Evolutionary conservation across 2,888 invertebrate species (phyloP).

Genomic region (Sepiola atlantica): DNA sequence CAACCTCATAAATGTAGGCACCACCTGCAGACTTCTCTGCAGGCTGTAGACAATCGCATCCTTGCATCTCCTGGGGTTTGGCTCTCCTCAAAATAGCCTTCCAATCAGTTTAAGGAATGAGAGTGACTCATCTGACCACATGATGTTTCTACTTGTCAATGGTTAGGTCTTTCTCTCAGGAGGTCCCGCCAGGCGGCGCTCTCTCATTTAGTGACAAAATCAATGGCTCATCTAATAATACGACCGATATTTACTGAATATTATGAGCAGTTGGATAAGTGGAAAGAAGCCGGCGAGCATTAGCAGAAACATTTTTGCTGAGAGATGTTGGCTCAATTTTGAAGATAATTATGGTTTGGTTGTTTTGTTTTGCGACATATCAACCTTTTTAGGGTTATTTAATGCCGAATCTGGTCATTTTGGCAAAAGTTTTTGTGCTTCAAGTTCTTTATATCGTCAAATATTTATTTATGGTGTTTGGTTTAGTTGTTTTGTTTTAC

Average conservation of each 20-base stretch:
- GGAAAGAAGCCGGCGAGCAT: background rate
- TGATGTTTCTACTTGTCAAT: background rate
- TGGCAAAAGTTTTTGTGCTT: too few relatives aligned
- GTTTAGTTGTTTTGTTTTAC: too few relatives aligned
- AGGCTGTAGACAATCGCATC: constrained; percentile 32
- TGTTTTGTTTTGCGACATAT: too few relatives aligned
- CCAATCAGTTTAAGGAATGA: constrained; percentile 11
- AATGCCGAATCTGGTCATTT: too few relatives aligned
- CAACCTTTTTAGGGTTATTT: too few relatives aligned
- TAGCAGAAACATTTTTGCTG: background rate
- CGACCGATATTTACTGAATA: background rate
- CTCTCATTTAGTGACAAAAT: constrained; percentile 12
- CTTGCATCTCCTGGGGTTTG: constrained; percentile 13
- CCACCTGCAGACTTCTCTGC: constrained; percentile 21
- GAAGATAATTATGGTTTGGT: background rate
- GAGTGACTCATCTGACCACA: constrained; percentile 21
- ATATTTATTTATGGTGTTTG: too few relatives aligned
- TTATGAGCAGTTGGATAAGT: background rate
- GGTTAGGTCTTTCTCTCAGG: constrained; percentile 13
- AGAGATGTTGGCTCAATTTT: background rate
- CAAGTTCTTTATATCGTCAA: too few relatives aligned
- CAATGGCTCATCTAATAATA: background rate
- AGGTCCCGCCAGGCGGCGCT: background rate
- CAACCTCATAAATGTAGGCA: background rate
- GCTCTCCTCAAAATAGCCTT: background rate